A percentile compares a stretch with the other conserved stretches of the same genome.
Conservation (phyloP, 2,888 invertebrate genomes). For the Syrista parreyssii region DNA sequence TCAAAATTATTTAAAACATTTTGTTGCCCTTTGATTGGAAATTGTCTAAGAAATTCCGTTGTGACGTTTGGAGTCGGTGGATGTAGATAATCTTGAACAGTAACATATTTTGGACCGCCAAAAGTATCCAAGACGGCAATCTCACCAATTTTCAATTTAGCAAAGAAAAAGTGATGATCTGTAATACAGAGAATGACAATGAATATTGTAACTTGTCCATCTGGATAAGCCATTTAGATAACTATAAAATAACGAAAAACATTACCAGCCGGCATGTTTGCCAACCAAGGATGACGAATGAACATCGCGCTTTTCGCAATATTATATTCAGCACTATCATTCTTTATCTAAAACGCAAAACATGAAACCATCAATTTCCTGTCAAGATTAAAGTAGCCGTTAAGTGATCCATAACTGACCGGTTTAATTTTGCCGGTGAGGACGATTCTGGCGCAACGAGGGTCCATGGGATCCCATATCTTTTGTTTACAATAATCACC, state of each 20-base stretch:
- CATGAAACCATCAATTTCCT: neutral
- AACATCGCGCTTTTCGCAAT: constrained; percentile 75
- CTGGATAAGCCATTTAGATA: neutral
- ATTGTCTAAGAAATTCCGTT: constrained; percentile 25
- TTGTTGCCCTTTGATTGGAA: constrained; percentile 1
- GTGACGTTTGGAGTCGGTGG: constrained; percentile 34
- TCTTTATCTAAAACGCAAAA: constrained; percentile 67
- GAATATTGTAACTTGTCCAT: neutral
- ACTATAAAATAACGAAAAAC: neutral
- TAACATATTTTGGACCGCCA: constrained; percentile 80
- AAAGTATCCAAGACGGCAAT: constrained; percentile 84
- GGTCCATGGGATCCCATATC: constrained; percentile 79
- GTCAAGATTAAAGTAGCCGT: neutral
- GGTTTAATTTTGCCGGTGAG: constrained; percentile 75
- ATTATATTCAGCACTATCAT: constrained; percentile 69
- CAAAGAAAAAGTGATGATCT: constrained; percentile 85
- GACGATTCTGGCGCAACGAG: constrained; percentile 79
- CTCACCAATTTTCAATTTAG: constrained; percentile 78
- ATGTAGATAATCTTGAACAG: constrained; percentile 72
- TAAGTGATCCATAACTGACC: constrained; percentile 63
- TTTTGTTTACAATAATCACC: constrained; percentile 74
- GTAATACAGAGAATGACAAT: constrained; percentile 48
- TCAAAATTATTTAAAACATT: neutral
- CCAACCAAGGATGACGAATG: constrained; percentile 78
- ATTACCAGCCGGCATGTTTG: constrained; percentile 74